phyloP scores from a whole-genome alignment of 2,888 invertebrate species.

The Hyposoter didymator region DNA sequence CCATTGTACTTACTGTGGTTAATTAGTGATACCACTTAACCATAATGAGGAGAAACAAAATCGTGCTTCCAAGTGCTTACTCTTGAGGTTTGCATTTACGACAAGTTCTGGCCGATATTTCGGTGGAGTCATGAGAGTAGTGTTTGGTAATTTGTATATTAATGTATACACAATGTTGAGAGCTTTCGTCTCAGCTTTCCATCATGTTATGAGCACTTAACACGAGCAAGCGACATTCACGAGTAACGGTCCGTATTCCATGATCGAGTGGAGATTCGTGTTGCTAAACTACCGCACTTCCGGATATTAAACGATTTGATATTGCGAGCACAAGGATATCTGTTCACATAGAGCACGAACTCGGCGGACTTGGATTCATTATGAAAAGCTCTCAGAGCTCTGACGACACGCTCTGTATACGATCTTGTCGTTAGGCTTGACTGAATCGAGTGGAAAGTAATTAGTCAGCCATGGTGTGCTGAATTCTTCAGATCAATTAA shows the following conservation, averaged over 20 bases:
- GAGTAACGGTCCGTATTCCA: not conserved
- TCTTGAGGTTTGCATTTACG: not conserved
- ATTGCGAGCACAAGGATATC: not conserved
- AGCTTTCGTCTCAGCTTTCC: not conserved
- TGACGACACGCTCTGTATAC: too few species aligned
- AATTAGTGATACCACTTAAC: not conserved
- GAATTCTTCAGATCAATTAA: too few species aligned
- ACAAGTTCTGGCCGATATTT: not conserved
- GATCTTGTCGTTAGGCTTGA: not conserved
- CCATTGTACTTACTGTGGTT: not conserved
- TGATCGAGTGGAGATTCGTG: not conserved
- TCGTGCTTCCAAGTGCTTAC: not conserved
- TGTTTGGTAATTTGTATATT: not conserved
- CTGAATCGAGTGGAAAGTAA: not conserved
- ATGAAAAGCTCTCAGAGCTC: not conserved
- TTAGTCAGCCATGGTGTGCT: not conserved
- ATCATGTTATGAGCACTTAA: not conserved
- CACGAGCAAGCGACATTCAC: not conserved
- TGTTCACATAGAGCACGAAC: not conserved
- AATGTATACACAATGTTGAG: not conserved
- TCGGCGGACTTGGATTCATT: not conserved
- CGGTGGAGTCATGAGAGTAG: not conserved
- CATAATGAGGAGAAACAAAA: not conserved
- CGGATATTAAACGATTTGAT: not conserved
- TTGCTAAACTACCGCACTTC: conserved; percentile 1